A percentile compares a stretch with the other conserved stretches of the same genome.
phyloP scores from a whole-genome alignment of 1,140 invertebrate genomes.

The Saccostrea glomerata region DNA sequence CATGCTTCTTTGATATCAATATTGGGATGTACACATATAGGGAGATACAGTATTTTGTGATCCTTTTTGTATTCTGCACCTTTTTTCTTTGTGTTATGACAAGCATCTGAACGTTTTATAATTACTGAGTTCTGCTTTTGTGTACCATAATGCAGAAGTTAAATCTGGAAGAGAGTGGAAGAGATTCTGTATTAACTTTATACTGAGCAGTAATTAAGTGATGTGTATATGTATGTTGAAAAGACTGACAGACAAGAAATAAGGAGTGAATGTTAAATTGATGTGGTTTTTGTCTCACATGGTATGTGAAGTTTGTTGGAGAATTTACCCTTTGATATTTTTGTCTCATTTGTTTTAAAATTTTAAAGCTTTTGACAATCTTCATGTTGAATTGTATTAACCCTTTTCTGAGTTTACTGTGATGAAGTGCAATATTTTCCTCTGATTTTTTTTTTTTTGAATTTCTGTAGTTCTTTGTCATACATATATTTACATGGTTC shows the following conservation, averaged over 20 bases:
- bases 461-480: constrained; percentile 10
- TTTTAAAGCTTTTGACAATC: constrained; percentile 22
- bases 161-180: not conserved
- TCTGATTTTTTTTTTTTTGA: not conserved
- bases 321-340: constrained; percentile 2
- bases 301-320: not conserved
- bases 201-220: not conserved
- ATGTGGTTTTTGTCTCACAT: not conserved
- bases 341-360: not conserved
- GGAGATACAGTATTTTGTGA: constrained; percentile 20
- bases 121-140: not conserved
- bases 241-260: not conserved
- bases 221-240: not conserved
- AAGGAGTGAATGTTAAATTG: not conserved
- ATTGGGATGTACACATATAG: not conserved
- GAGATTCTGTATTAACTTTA: not conserved
- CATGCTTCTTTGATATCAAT: not conserved
- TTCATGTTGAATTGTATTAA: constrained; percentile 25
- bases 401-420: not conserved
- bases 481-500: not conserved
- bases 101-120: not conserved
- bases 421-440: constrained; percentile 31
- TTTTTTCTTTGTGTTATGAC: not conserved
- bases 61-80: not conserved
- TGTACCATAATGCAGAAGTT: not conserved